Evolutionary conservation across 2,113 vertebrate genomes (phyloP).

Genomic region (Ptyas mucosa): DNA sequence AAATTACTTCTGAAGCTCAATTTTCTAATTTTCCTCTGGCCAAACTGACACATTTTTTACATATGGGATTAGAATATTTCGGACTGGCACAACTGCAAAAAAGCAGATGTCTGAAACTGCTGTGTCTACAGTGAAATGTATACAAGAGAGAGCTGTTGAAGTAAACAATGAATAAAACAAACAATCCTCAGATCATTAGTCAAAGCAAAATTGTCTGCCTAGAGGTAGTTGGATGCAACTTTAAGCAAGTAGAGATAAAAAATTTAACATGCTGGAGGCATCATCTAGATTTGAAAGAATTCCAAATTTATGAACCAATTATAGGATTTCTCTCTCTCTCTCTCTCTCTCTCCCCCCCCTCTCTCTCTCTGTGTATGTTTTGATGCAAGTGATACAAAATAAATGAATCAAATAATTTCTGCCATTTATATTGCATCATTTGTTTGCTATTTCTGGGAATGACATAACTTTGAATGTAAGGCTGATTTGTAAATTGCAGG

Average conservation of each 20-base stretch:
- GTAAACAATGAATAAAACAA: not conserved
- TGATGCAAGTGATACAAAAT: not conserved
- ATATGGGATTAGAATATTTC: conserved; percentile 1
- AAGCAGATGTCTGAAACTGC: conserved; percentile 25
- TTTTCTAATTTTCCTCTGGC: not conserved
- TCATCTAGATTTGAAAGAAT: not conserved
- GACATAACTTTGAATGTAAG: not conserved
- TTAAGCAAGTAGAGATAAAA: not conserved
- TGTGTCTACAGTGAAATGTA: conserved; percentile 25
- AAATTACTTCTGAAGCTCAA: not conserved
- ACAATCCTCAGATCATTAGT: not conserved
- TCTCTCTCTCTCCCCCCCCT: not conserved
- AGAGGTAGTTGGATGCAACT: not conserved
- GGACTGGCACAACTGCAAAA: not conserved
- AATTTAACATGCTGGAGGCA: not conserved
- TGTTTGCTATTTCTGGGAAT: not conserved
- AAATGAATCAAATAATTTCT: not conserved
- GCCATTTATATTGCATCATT: not conserved
- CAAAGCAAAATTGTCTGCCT: not conserved
- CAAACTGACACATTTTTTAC: not conserved
- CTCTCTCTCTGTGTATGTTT: not conserved
- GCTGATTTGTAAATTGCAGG: not conserved
- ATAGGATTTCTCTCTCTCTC: not conserved
- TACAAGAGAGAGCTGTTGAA: not conserved
- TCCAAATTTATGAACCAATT: conserved; percentile 2